A percentile compares a stretch with the other conserved stretches of the same genome.
These are phyloP conservation scores for Myotis daubentonii DNA, from an alignment of 2,797 vertebrate species.

Conservation along the genomic window DNA sequence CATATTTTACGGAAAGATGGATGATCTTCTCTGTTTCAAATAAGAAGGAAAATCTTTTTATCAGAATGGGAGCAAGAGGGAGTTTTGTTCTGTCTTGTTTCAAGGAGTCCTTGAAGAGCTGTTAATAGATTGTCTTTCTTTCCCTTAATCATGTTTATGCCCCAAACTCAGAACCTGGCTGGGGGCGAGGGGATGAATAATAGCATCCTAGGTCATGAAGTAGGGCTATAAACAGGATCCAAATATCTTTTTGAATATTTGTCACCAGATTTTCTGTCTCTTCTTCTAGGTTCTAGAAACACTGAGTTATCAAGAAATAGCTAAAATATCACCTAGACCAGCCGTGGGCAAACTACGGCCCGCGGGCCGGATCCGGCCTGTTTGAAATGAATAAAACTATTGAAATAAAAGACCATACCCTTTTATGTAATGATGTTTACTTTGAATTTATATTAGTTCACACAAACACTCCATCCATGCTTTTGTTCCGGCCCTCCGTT, in stretches of 20 bases:
- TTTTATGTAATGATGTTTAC: too few species aligned
- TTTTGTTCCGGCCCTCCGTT: too few species aligned
- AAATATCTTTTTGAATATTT: not conserved
- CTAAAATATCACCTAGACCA: conserved; percentile 17
- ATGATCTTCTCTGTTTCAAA: conserved; percentile 69
- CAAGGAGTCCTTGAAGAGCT: conserved; percentile 32
- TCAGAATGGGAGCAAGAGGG: conserved; percentile 19
- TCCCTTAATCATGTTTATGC: conserved; percentile 39
- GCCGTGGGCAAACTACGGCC: too few species aligned
- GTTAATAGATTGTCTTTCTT: conserved; percentile 53
- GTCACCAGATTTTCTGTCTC: not conserved
- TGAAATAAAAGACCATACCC: too few species aligned
- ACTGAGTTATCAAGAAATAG: conserved; percentile 25
- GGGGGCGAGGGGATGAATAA: not conserved
- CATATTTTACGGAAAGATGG: conserved; percentile 75
- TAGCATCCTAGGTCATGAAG: not conserved
- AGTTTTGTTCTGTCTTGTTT: conserved; percentile 60
- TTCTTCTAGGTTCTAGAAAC: conserved; percentile 16
- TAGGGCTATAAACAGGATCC: not conserved
- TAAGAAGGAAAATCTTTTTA: conserved; percentile 67
- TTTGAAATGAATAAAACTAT: too few species aligned
- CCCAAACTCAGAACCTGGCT: not conserved
- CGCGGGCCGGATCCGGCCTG: too few species aligned
- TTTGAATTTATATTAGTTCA: too few species aligned
- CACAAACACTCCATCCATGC: too few species aligned